Evolutionary conservation across 2,113 vertebrate species (phyloP), one percentile per base, ranked within the genome.

Genomic region (Danionella cerebrum): DNA sequence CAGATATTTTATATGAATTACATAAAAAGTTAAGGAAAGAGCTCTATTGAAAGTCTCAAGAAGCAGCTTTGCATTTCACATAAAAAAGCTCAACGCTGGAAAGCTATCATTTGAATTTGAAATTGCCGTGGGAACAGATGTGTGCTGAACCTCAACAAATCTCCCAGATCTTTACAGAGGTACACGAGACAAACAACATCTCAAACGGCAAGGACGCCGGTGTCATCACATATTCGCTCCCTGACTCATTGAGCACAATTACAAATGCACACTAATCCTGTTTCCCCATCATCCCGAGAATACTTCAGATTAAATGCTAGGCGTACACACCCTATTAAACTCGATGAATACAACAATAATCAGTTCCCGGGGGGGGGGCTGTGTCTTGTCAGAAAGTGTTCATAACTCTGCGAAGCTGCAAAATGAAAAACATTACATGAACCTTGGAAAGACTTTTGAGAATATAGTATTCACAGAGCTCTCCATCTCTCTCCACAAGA

Each of bases 221-320:
- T 11, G n/a, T 14, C 54, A 24, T 58, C 39, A 39, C 54, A 57
- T 39, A 57, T 57, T 57, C 36, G 41, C n/a, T 3, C 25, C 54
- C 54, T 58, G 54, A 25, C 35, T 58, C 19, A 58, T 41, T 41
- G 54, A 58, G 18, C 36, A 25, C 8, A 25, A 58, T 58, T 39
- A 25, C 54, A 24, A 24, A 41, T 58, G 54, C 54, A 58, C 54
- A 58, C 38, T 58, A 55, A 55, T 41, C 35, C 13, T 41, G 54
- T 58, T 58, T 58, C 35, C n/a, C 36, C 35, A 58, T 24, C 51
- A 33, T 12, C 14, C 50, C 18, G 1, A 25, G 1, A 58, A 24
- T 25, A 41, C 13, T 36, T 57, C 18, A 24, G 13, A 6, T 38
- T 58, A 58, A 58, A 16, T n/a, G 36, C 35, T 39, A 13, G 22